Conservation (phyloP, 2,797 vertebrate species). For the Chloroceryle inda region DNA sequence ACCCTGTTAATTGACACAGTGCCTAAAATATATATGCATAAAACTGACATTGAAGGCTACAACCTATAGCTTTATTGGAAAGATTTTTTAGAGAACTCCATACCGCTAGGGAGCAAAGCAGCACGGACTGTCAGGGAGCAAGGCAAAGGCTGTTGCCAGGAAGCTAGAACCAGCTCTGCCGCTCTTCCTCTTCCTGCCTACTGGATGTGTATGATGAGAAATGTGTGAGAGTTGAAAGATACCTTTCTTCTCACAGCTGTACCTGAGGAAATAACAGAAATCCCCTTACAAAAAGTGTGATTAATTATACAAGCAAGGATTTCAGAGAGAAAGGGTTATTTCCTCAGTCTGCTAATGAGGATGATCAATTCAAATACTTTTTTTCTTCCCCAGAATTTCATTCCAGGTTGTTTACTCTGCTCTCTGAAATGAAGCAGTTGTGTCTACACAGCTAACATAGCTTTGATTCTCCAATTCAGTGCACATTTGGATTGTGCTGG, state of each 20-base stretch:
- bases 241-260: not conserved
- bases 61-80: not conserved
- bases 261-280: not conserved
- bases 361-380: slow-evolving; percentile 62
- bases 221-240: not conserved
- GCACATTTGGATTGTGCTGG: slow-evolving; percentile 62
- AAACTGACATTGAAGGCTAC: not conserved
- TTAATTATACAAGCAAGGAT: slow-evolving; percentile 31
- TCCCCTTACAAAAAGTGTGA: not conserved
- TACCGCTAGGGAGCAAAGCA: not conserved
- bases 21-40: not conserved
- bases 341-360: slow-evolving; percentile 53
- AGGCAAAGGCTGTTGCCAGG: not conserved
- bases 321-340: slow-evolving; percentile 2
- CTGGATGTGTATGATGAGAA: not conserved
- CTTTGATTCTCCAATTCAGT: slow-evolving; percentile 75
- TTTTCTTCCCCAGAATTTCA: slow-evolving; percentile 32
- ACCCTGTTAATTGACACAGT: rapidly evolving
- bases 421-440: slow-evolving; percentile 76
- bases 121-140: rapidly evolving
- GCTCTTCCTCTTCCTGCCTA: not conserved
- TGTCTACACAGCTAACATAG: slow-evolving; percentile 75
- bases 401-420: slow-evolving; percentile 73
- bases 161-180: not conserved
- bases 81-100: not conserved